Conservation (phyloP, 2,888 invertebrate species). For the Zygogramma bicolorata region DNA sequence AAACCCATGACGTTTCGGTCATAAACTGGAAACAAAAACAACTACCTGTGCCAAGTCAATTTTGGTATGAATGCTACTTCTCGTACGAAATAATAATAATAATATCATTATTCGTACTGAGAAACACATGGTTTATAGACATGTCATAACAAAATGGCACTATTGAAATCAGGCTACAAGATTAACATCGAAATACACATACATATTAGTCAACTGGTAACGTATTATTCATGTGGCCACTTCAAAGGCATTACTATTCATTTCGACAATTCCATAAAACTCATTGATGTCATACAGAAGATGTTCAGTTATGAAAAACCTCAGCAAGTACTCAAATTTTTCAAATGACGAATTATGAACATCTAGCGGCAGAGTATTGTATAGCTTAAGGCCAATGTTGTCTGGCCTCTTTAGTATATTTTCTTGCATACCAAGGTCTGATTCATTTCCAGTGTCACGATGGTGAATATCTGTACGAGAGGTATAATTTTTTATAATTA, state of each 20-base stretch:
- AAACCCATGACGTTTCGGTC: too few relatives aligned
- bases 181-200: too few relatives aligned
- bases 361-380: constrained; percentile 1
- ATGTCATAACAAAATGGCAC: too few relatives aligned
- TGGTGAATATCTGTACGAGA: constrained; percentile 9
- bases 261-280: neutral
- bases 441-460: neutral
- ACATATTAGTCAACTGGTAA: neutral
- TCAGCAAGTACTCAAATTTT: neutral
- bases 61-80: too few relatives aligned
- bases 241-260: neutral
- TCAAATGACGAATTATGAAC: constrained; percentile 4
- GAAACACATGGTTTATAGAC: too few relatives aligned
- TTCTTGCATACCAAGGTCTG: constrained; percentile 4
- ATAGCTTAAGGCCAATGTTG: neutral
- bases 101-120: too few relatives aligned
- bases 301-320: neutral
- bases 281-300: constrained; percentile 8
- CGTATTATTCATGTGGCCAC: neutral
- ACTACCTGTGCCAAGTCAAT: too few relatives aligned
- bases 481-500: constrained; percentile 1
- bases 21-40: too few relatives aligned
- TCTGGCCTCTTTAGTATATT: constrained; percentile 9
- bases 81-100: too few relatives aligned
- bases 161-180: too few relatives aligned